Evolutionary conservation across 2,888 invertebrate genomes (phyloP).

Genomic region (Acleris sparsana): DNA sequence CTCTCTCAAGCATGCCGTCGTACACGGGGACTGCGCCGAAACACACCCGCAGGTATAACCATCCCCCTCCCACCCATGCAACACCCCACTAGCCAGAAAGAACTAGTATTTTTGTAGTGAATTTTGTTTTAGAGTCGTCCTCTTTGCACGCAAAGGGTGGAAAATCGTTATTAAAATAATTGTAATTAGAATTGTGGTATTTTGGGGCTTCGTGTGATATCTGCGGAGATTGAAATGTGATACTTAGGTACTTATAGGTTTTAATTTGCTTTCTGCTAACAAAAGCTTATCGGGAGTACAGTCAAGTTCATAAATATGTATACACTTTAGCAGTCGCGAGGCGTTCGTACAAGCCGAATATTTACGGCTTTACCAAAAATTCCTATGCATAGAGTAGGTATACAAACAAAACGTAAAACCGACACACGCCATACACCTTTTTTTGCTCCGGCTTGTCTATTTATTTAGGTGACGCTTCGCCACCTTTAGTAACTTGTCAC

Average conservation of each 20-base stretch:
- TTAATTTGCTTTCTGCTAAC: constrained; percentile 18
- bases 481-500: too few relatives aligned
- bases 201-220: constrained; percentile 29
- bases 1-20: constrained; percentile 93
- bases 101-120: neutral
- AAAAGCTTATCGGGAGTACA: too few relatives aligned
- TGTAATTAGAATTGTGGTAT: constrained; percentile 30
- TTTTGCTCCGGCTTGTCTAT: too few relatives aligned
- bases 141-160: constrained; percentile 27
- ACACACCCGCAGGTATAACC: constrained; percentile 78
- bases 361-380: too few relatives aligned
- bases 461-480: too few relatives aligned
- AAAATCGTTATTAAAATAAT: constrained; percentile 36
- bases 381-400: too few relatives aligned
- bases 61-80: constrained; percentile 50
- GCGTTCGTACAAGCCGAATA: too few relatives aligned
- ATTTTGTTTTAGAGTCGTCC: constrained; percentile 14
- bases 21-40: constrained; percentile 88
- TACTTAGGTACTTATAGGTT: constrained; percentile 8
- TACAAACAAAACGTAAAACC: too few relatives aligned
- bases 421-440: too few relatives aligned
- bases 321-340: too few relatives aligned
- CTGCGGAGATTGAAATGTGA: constrained; percentile 25
- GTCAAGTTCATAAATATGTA: too few relatives aligned
- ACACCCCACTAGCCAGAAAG: neutral